Evolutionary conservation across 53 echinoderm and acorn worm species (phyloP), one percentile per base, ranked within the genome.

Genomic region (Glandiceps talaboti): DNA sequence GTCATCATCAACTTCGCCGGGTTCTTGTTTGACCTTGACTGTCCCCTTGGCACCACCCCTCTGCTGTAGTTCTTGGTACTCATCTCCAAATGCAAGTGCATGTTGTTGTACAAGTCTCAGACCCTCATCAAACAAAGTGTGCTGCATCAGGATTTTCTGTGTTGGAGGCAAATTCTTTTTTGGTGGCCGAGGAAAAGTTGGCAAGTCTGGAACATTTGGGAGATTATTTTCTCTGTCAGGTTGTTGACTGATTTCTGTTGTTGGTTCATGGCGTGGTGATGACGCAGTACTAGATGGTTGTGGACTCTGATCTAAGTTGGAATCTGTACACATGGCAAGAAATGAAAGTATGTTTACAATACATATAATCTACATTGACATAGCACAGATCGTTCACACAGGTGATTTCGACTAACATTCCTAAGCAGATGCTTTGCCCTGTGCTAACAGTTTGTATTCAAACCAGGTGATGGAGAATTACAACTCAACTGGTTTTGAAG

Each of bases 41-140:
- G 64, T 12, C 6, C 64, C 64, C 64, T 45, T 45, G 6, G 6
- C 20, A 45, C 6, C 6, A 45, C 64, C 64, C 64, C 64, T 20
- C 64, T 6, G 64, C 6, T 20, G 64, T 20, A 45, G 64, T 45
- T 45, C 64, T 12, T 6, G 64, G 20, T 45, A 45, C 64, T 45
- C 64, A 20, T 45, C 64, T 6, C 20, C 64, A 20, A 12, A 45
- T 6, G 64, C 64, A 6, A 45, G 64, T 20, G 80, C 83, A 73
- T 82, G 86, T 6, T 86, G 85, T 82, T 92, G 90, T 10, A 92
- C 96, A 14, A 96, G 33, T n/a, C 96, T 78, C 28, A 92, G 85
- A 0, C 96, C 96, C 75, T 96, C 96, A 29, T 90, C 87, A 80
- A 96, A 86, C 31, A 96, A 73, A 6, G 92, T 81, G 33, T 96